Evolutionary conservation across 2,888 invertebrate genomes (phyloP), one percentile per base, ranked within the genome.

Genomic region (Tiliacea aurago): DNA sequence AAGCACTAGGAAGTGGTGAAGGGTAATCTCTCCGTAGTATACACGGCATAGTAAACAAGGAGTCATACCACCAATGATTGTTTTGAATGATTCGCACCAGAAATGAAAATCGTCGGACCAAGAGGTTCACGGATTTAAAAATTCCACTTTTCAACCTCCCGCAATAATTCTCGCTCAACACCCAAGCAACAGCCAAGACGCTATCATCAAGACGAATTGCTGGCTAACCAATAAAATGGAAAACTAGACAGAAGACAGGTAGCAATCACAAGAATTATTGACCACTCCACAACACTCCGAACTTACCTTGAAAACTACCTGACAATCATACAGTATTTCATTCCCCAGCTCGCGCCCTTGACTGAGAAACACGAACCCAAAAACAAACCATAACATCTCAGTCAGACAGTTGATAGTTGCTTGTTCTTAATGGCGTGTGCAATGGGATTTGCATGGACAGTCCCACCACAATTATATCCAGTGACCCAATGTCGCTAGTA

Each of bases 401-500:
- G 43, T 10, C 33, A 70, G 84, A 90, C 80, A 77, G 86, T 79
- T 55, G 62, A 85, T 70, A 82, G 78, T 87, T n/a, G 53, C 53
- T 72, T 76, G 81, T 63, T 64, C 23, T 49, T 51, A 10, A 64
- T 71, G 63, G 67, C 62, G 66, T 78, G 76, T 80, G 91, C 89
- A 71, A 80, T 89, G 93, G 93, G 93, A 93, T 88, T 91, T 90
- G 90, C 88, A 83, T 87, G 90, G 88, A 28, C 85, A 88, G 93
- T 95, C 95, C 95, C 95, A 84, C 88, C 90, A 92, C 95, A 95
- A 95, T 95, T 93, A 94, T 89, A 80, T 84, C 83, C 59, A 62
- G 75, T 95, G 96, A 95, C 95, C 95, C 91, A 95, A 90, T 94
- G 92, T 88, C 90, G 87, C 86, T 87, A 87, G 91, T 92, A 94